Percentiles rank a stretch among this genome's conserved stretches.
These are phyloP conservation scores for Pristionchus japonicus DNA, from an alignment of 2,888 invertebrate genomes.

Conservation along the genomic window DNA sequence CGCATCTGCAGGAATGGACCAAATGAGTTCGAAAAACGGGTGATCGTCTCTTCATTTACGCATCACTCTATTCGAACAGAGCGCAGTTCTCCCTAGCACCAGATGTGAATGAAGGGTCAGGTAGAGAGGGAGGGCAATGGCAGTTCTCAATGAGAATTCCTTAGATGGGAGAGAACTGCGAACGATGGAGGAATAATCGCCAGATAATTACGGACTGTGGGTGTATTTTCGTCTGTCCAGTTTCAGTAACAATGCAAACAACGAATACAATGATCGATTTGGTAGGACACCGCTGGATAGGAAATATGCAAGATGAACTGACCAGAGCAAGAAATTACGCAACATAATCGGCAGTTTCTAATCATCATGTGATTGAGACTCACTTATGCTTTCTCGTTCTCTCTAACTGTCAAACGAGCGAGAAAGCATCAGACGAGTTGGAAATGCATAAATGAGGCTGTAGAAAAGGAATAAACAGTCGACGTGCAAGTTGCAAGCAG, in stretches of 20 bases:
- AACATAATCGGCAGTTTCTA: background rate
- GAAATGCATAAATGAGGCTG: background rate
- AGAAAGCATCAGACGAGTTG: background rate
- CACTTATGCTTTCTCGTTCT: too few species aligned
- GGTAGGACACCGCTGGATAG: background rate
- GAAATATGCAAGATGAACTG: background rate
- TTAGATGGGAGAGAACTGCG: background rate
- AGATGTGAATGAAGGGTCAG: background rate
- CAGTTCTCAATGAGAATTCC: background rate
- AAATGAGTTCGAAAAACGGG: too few species aligned
- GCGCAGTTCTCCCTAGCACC: too few species aligned
- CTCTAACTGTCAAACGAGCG: background rate
- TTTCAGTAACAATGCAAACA: too few species aligned
- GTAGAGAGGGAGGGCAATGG: background rate
- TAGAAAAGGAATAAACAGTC: background rate
- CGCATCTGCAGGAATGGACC: background rate
- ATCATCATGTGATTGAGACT: too few species aligned
- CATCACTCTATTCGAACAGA: too few species aligned
- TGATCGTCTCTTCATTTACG: too few species aligned
- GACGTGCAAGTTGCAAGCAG: background rate
- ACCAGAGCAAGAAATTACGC: background rate
- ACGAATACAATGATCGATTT: background rate
- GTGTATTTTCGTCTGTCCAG: too few species aligned
- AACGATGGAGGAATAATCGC: background rate
- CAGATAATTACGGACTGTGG: background rate